Percentiles rank a stretch among this genome's conserved stretches.
phyloP scores from a whole-genome alignment of 2,888 invertebrate genomes.

The Eueremaeus valkanovi region DNA sequence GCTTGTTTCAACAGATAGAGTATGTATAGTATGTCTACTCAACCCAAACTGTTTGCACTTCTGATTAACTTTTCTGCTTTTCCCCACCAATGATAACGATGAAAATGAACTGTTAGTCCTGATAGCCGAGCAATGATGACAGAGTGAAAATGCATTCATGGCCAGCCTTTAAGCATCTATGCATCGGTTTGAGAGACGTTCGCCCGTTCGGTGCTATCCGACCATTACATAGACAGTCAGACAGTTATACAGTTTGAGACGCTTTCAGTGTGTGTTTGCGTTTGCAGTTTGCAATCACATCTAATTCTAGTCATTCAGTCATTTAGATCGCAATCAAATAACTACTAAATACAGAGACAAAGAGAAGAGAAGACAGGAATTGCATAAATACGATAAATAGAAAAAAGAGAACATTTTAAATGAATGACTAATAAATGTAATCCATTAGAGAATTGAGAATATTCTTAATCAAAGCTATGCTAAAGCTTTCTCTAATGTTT shows the following conservation, averaged over 20 bases:
- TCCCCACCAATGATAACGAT: background rate
- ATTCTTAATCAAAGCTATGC: background rate
- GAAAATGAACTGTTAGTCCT: constrained; percentile 15
- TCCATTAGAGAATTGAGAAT: background rate
- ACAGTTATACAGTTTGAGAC: too few relatives aligned
- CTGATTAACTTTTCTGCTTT: constrained; percentile 15
- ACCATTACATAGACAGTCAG: too few relatives aligned
- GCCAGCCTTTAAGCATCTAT: constrained; percentile 29
- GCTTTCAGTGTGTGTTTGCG: too few relatives aligned
- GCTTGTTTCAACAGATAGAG: background rate
- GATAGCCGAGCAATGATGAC: constrained; percentile 15
- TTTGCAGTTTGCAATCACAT: background rate
- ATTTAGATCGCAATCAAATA: background rate
- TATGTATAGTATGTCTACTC: constrained; percentile 11
- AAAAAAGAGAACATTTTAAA: background rate
- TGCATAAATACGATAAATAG: background rate
- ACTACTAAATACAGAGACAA: background rate
- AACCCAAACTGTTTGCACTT: constrained; percentile 26
- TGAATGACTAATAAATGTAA: too few relatives aligned
- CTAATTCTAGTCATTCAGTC: background rate
- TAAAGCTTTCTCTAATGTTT: background rate
- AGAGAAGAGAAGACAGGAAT: background rate
- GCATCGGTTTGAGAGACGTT: background rate
- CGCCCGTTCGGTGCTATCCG: background rate
- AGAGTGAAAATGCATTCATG: constrained; percentile 34